Evolutionary conservation across 2,113 vertebrate genomes (phyloP), one percentile per base, ranked within the genome.

Genomic region (Brachyhypopomus occidentalis): DNA sequence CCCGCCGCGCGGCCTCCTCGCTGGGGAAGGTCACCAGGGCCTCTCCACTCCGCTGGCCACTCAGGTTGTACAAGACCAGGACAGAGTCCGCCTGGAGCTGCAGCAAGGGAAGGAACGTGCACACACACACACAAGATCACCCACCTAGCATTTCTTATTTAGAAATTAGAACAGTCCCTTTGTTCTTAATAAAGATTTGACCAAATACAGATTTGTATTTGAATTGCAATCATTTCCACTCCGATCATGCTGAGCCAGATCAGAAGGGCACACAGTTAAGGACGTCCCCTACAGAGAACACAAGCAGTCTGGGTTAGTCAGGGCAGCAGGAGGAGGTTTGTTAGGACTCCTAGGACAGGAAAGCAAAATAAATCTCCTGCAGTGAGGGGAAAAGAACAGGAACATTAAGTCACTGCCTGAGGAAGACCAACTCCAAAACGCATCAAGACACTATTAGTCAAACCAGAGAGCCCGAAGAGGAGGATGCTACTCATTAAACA

Each of bases 1-100:
- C 96, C 72, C 82, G 94, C 86, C 91, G 91, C 71, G 95, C 96
- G 0, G 90, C 80, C 84, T 96, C 95, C 89, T 95, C 92, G 27
- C 92, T 96, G 72, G 95, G 94, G 83, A 97, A 97, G 79, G 94
- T 95, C 89, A 97, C 91, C 86, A 97, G 86, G 0, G 96, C 95
- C 89, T 96, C 95, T 2, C 95, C 95, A n/a, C 95, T 96, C 90
- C 95, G 94, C 90, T 96, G 95, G 82, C 96, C 96, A 25, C 92
- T 96, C 84, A 95, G 93, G 91, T 95, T 95, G 87, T 96, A 95
- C 91, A 97, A 91, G 87, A 96, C 84, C 5, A 97, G 93, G 85
- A 97, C 86, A 34, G 94, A 93, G 55, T 97, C 96, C 85, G 94
- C 89, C 14, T 95, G 95, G 82, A 97, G 94, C 96, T 97, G 91